Percentiles rank a stretch among this genome's conserved stretches.
Conservation (phyloP, 2,113 vertebrate species). For the Speoplatyrhinus poulsoni region DNA sequence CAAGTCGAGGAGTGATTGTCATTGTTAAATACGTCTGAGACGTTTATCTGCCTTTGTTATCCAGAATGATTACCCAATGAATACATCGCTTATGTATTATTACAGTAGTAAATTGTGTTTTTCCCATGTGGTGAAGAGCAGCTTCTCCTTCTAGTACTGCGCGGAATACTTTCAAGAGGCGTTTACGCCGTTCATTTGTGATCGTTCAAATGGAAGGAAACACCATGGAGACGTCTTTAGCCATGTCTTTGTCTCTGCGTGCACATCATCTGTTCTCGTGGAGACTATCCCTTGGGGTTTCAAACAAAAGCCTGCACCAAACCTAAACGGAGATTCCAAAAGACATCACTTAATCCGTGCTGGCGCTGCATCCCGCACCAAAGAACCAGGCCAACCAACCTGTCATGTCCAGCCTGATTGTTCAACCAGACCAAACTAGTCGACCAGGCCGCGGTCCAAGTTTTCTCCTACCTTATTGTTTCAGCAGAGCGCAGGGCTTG, state of each 20-base stretch:
- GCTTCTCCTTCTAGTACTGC: too few species aligned
- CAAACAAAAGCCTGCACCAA: slow-evolving; percentile 53
- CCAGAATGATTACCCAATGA: too few species aligned
- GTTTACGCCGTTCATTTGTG: not conserved
- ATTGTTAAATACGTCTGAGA: too few species aligned
- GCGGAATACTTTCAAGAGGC: too few species aligned
- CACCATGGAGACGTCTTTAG: not conserved
- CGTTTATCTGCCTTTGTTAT: too few species aligned
- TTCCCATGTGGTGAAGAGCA: too few species aligned
- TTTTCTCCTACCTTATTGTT: slow-evolving; percentile 50
- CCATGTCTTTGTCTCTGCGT: slow-evolving; percentile 2
- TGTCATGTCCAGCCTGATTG: slow-evolving; percentile 56
- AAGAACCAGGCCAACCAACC: slow-evolving; percentile 37
- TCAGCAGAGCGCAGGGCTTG: slow-evolving; percentile 30
- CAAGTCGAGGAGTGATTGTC: too few species aligned
- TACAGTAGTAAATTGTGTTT: too few species aligned
- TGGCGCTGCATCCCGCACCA: slow-evolving; percentile 50
- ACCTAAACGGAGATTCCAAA: slow-evolving; percentile 43
- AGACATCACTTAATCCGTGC: slow-evolving; percentile 66
- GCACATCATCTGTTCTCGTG: slow-evolving; percentile 40
- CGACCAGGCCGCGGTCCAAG: slow-evolving; percentile 13
- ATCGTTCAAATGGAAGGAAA: not conserved
- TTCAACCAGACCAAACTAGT: slow-evolving; percentile 49
- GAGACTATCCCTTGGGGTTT: slow-evolving; percentile 54
- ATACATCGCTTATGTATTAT: too few species aligned